Base-by-base conservation (phyloP, 2,888 invertebrate species). In the Didymodactylos carnosus region DNA sequence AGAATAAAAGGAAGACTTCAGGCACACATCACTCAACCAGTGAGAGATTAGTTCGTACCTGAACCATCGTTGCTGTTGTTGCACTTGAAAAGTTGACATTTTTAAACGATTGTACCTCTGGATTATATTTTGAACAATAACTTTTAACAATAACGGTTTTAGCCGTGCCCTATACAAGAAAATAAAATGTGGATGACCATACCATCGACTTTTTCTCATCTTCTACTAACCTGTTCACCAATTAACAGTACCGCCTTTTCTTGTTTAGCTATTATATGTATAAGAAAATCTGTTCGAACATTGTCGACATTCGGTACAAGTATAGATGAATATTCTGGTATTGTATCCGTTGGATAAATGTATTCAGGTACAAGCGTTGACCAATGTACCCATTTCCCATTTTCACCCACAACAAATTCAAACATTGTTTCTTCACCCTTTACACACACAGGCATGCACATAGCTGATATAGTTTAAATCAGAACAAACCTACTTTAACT, bases 121-220 rank as follows among this genome's bases (percentile, higher is more conserved):
- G 88, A 83, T 92, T 92, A 27, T 89, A 87, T 82, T 90, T 91
- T 80, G 89, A 90, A 89, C 93, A 92, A 82, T 91, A 94, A 7
- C 91, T 89, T 82, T 95, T 94, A 88, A 95, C 91, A 89, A 95
- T 94, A 1, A 94, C 92, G 0, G 94, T 94, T 85, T 95, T 95
- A 0, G 93, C 95, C 0, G 94, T 92, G 25, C 95, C 95, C 85
- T 62, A 35, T 3, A 62, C 16, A n/a, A 0, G 80, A 73, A 25
- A 73, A 6, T 29, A 41, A n/a, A 51, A 25, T 70, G 41, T 19
- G 69, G 27, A 23, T 72, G 72, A 27, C 71, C 70, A 62, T 51
- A 76, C 19, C 72, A 72, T 81, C n/a, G n/a, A n/a, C n/a, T n/a
- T n/a, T n/a, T n/a, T n/a, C n/a, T n/a, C 82, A 79, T 35, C 11